Evolutionary conservation across 2,797 vertebrate species (phyloP).

Genomic region (Syngnathus acus): DNA sequence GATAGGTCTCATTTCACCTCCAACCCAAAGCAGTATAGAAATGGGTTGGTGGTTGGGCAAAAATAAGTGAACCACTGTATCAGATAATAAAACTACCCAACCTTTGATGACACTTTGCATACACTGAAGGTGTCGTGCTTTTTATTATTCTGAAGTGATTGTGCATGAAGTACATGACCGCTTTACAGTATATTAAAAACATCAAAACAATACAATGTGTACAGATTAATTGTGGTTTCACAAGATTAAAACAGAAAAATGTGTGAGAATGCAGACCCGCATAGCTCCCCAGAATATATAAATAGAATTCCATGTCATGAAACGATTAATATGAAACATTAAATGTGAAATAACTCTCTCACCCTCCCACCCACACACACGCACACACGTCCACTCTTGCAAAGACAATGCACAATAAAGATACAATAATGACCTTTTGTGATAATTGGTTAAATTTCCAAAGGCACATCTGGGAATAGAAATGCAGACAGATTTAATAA

Average conservation of each 20-base stretch:
- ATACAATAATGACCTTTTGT: not conserved
- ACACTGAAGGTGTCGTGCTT: not conserved
- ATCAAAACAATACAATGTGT: too few relatives aligned
- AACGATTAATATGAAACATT: not conserved
- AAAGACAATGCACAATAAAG: not conserved
- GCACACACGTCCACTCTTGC: not conserved
- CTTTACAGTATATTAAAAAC: not conserved
- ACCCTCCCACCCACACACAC: too few relatives aligned
- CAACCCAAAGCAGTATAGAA: not conserved
- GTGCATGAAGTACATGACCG: not conserved
- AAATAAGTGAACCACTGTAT: too few relatives aligned
- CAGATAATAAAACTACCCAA: not conserved
- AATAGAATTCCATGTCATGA: not conserved
- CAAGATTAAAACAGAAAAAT: not conserved
- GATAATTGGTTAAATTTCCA: not conserved
- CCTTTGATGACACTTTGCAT: not conserved
- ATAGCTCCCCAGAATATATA: not conserved
- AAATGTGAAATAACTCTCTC: too few relatives aligned
- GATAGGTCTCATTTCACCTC: too few relatives aligned
- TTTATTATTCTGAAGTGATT: not conserved
- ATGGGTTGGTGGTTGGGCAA: not conserved
- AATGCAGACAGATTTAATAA: not conserved
- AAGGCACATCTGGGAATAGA: not conserved
- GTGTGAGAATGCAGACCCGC: not conserved
- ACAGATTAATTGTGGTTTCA: not conserved